phyloP scores from a whole-genome alignment of 1,140 invertebrate species.

The Aphaenogaster rudis region DNA sequence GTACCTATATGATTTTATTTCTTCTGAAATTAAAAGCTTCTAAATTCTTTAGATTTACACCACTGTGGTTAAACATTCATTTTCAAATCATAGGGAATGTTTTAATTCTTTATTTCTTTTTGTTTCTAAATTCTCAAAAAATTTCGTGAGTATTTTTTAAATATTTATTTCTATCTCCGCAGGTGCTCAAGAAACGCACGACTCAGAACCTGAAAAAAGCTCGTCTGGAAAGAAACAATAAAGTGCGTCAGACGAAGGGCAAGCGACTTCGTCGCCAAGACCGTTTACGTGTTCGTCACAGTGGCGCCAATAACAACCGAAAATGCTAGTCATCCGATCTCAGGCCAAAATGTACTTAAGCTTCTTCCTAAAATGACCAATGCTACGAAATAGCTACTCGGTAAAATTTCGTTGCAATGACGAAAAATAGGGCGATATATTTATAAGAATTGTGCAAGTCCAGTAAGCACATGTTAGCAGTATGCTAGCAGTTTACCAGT shows the following conservation, averaged over 20 bases:
- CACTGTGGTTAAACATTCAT: no score
- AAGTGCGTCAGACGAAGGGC: constrained; percentile 88
- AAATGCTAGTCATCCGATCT: constrained; percentile 89
- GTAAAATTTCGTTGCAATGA: constrained; percentile 42
- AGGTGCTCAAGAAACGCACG: constrained; percentile 87
- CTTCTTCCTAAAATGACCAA: constrained; percentile 65
- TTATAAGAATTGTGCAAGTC: neutral
- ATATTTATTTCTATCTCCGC: constrained; percentile 37
- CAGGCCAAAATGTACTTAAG: constrained; percentile 81
- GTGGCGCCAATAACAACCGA: constrained; percentile 91
- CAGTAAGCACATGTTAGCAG: neutral
- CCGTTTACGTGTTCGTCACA: constrained; percentile 89
- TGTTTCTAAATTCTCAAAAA: no score
- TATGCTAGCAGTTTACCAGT: neutral
- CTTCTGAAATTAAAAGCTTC: neutral
- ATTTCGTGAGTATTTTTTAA: neutral
- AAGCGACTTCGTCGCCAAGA: constrained; percentile 89
- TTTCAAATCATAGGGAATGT: no score
- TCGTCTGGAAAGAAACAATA: constrained; percentile 89
- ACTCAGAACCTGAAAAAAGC: constrained; percentile 88
- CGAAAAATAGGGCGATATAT: neutral
- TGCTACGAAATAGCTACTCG: neutral
- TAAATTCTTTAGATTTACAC: neutral
- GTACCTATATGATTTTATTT: neutral
- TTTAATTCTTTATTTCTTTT: no score